These are phyloP conservation scores for Muscicapa adusta DNA, from an alignment of 2,113 vertebrate species.

Conservation along the genomic window DNA sequence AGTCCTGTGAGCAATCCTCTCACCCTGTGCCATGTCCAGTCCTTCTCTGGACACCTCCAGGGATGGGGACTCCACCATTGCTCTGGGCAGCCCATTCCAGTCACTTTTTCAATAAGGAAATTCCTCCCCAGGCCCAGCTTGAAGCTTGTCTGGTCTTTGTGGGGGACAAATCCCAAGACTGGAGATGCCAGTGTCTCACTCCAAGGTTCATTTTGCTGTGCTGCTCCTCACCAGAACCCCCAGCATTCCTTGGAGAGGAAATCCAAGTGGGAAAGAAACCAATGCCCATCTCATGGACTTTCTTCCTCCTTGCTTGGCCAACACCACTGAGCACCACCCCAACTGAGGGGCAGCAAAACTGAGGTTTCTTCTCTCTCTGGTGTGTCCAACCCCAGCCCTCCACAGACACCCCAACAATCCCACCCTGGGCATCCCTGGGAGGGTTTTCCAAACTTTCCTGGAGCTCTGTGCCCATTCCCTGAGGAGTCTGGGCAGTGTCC, in stretches of 20 bases:
- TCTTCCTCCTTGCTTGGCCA: neutral
- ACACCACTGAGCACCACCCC: neutral
- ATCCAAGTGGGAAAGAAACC: neutral
- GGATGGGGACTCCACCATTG: neutral
- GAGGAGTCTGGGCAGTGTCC: neutral
- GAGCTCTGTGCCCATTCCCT: neutral
- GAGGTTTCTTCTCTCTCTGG: neutral
- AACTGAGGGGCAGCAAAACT: accelerated
- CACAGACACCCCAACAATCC: neutral
- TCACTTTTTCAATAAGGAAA: neutral
- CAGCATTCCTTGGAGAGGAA: neutral
- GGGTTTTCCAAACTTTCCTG: accelerated
- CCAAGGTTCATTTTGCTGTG: neutral
- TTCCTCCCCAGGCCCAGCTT: neutral
- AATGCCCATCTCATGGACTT: accelerated
- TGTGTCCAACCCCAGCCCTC: neutral
- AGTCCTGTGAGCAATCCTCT: neutral
- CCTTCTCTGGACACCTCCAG: neutral
- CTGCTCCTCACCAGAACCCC: neutral
- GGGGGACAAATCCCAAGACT: neutral
- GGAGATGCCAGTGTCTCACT: neutral
- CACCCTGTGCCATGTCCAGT: neutral
- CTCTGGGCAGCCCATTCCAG: neutral
- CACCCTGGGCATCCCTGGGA: neutral
- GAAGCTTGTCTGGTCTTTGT: neutral